Evolutionary conservation across 2,113 vertebrate genomes (phyloP).

Genomic region (Oncorhynchus clarkii): DNA sequence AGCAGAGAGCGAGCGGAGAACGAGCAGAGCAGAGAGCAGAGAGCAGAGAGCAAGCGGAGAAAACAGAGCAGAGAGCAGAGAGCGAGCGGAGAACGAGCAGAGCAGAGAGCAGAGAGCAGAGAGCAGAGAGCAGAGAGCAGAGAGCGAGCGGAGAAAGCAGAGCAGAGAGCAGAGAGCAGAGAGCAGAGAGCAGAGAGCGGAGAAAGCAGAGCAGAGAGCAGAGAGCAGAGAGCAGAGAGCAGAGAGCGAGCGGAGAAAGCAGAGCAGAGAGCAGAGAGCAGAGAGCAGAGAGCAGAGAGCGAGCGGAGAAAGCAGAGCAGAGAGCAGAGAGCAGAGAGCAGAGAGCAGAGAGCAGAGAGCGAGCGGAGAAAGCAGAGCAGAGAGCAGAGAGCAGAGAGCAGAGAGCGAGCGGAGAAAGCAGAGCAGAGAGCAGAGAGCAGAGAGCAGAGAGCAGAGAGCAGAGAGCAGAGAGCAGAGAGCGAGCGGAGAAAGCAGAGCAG

Average conservation of each 20-base stretch:
- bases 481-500: background rate
- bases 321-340: too few species aligned
- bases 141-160: background rate
- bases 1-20: too few species aligned
- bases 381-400: background rate
- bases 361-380: background rate
- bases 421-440: background rate
- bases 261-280: too few species aligned
- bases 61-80: background rate
- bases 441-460: background rate
- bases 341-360: background rate
- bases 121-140: background rate
- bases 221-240: background rate
- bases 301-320: too few species aligned
- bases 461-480: too few species aligned
- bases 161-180: background rate
- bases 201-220: too few species aligned
- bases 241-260: too few species aligned
- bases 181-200: too few species aligned
- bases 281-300: background rate
- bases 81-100: background rate
- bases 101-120: background rate
- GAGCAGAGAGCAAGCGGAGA: too few species aligned
- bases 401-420: background rate
- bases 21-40: background rate